Evolutionary conservation across 2,797 vertebrate genomes (phyloP).

Genomic region (Propithecus perrieri): DNA sequence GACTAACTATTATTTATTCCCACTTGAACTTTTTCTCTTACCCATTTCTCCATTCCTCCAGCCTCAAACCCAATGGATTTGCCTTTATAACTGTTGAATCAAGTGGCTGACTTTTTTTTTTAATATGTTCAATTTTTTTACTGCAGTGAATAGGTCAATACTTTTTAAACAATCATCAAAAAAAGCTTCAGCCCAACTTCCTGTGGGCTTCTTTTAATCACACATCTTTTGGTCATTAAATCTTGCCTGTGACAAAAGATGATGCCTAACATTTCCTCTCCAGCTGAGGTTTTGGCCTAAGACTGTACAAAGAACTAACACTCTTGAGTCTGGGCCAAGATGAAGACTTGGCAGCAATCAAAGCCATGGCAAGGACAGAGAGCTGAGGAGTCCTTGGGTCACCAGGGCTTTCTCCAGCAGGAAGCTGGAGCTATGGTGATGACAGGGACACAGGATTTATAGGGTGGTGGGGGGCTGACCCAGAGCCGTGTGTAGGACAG

Average conservation of each 20-base stretch:
- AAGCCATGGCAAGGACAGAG: not conserved
- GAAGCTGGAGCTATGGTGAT: conserved; percentile 66
- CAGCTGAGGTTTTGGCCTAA: conserved; percentile 65
- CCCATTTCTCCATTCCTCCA: not conserved
- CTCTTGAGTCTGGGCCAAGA: conserved; percentile 31
- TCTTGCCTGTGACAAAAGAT: conserved; percentile 83
- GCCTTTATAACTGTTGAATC: not conserved
- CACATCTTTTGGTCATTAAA: conserved; percentile 77
- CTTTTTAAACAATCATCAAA: conserved; percentile 25
- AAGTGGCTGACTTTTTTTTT: not conserved
- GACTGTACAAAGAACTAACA: conserved; percentile 33
- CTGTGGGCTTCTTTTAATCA: conserved; percentile 78
- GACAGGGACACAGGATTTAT: conserved; percentile 60
- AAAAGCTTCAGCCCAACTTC: conserved; percentile 63
- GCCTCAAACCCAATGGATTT: not conserved
- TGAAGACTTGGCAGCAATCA: conserved; percentile 27
- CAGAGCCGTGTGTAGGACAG: not conserved
- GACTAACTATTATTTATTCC: not conserved
- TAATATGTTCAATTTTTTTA: not conserved
- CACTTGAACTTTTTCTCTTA: not conserved
- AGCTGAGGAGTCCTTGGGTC: conserved; percentile 67
- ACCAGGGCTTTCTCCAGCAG: conserved; percentile 71
- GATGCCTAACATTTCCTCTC: conserved; percentile 79
- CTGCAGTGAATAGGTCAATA: not conserved
- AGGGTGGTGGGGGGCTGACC: not conserved